Conservation (phyloP, 2,888 invertebrate species). For the Tortricodes alternella region DNA sequence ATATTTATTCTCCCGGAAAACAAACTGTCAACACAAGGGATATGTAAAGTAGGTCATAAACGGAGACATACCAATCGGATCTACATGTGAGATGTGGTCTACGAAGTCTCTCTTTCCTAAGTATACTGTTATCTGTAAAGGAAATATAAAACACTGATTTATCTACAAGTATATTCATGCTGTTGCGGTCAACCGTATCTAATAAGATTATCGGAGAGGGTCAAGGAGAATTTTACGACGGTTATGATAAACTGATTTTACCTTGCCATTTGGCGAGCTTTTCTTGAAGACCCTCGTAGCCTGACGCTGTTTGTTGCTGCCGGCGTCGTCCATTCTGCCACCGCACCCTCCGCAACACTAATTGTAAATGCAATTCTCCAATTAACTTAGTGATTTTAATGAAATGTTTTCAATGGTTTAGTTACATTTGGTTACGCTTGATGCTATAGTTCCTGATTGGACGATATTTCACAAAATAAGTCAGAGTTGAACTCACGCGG, state of each 20-base stretch:
- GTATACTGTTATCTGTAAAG: constrained; percentile 91
- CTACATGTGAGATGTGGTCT: constrained; percentile 95
- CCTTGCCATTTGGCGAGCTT: constrained; percentile 98
- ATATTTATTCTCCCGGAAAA: not conserved
- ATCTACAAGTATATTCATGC: constrained; percentile 18
- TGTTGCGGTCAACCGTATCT: not conserved
- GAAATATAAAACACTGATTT: constrained; percentile 34
- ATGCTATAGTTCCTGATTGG: not conserved
- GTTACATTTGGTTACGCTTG: not conserved
- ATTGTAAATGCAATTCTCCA: constrained; percentile 26
- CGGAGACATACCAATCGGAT: constrained; percentile 90
- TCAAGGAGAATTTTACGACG: not conserved
- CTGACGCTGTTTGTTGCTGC: constrained; percentile 87
- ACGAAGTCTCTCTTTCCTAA: constrained; percentile 96
- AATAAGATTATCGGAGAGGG: not conserved
- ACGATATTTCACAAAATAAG: not conserved
- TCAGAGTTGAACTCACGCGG: constrained; percentile 53
- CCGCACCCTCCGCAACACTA: constrained; percentile 78
- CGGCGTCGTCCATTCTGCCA: constrained; percentile 88
- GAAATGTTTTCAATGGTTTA: too few relatives aligned
- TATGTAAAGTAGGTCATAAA: constrained; percentile 5
- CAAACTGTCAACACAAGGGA: not conserved
- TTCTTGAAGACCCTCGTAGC: constrained; percentile 97
- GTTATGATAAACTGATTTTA: constrained; percentile 49
- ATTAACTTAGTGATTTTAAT: not conserved